A percentile compares a stretch with the other conserved stretches of the same genome.
Conservation (phyloP, 53 echinoderm and acorn worm genomes). For the Arbacia lixula region DNA sequence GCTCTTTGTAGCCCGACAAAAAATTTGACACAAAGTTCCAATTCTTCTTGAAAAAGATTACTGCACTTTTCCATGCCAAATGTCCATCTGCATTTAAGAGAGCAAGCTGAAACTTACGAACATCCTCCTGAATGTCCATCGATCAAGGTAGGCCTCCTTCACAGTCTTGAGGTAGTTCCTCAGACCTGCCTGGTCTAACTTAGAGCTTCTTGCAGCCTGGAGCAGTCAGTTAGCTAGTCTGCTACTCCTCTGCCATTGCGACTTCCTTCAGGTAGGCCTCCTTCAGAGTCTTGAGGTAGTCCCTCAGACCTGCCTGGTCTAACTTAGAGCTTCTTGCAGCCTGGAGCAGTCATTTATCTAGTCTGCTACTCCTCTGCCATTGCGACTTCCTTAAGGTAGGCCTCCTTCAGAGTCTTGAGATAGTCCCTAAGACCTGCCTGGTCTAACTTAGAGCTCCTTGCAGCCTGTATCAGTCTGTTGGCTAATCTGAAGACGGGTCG, state of each 20-base stretch:
- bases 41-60: no score
- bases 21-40: no score
- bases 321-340: slow-evolving; percentile 83
- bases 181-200: slow-evolving; percentile 66
- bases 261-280: slow-evolving; percentile 76
- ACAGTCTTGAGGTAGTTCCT: slow-evolving; percentile 63
- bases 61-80: no score
- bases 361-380: slow-evolving; percentile 70
- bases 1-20: no score
- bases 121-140: no score
- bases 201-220: slow-evolving; percentile 73
- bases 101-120: no score
- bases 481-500: slow-evolving; percentile 75
- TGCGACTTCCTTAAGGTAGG: slow-evolving; percentile 76
- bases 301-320: slow-evolving; percentile 73
- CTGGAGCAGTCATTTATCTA: slow-evolving; percentile 83
- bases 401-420: slow-evolving; percentile 66
- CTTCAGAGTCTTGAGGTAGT: slow-evolving; percentile 73
- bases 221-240: slow-evolving; percentile 53
- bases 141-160: slow-evolving; percentile 54
- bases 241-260: slow-evolving; percentile 71
- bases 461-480: slow-evolving; percentile 83
- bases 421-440: slow-evolving; percentile 74
- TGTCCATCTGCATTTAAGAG: no score
- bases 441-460: slow-evolving; percentile 81